Base-by-base conservation (phyloP, 2,888 invertebrate species). In the Parasteatoda lunata region DNA sequence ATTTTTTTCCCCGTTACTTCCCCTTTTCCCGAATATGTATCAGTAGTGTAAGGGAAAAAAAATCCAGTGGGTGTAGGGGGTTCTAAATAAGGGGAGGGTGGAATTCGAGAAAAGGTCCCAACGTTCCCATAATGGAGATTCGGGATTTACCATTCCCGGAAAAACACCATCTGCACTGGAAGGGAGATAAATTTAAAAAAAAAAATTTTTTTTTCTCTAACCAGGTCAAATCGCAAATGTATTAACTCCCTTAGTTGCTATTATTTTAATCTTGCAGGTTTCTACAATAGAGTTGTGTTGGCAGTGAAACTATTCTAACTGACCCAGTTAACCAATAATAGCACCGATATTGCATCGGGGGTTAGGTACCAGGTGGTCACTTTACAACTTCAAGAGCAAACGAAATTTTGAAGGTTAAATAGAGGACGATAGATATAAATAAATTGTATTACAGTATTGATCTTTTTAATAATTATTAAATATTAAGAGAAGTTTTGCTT, bases 221-320 rank as follows among this genome's bases (percentile, higher is more conserved):
- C 77, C 85, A 86, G 85, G 85, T 86, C 85, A 86, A 77, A 86
- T 86, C 80, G 71, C 79, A 68, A 84, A 75, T 64, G 80, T 71
- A 80, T 80, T 76, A 80, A 80, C 13, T 84, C 64, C 79, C 78
- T 68, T 59, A 51, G 69, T 73, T 64, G 48, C 54, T 76, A 70
- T 77, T 86, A 80, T 80, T 80, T 86, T 86, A 80, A 80, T 54
- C 65, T 54, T 77, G 68, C 77, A 76, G 80, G 76, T 77, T 71
- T 51, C 48, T 7, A 86, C 85, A 86, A 79, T 79, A 75, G 75
- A 48, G 73, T 68, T 73, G 73, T 72, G 80, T 64, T 76, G 75
- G 80, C 80, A 86, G 80, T 86, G 85, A 86, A 86, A 86, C 70
- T 86, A 76, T 80, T 81, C 80, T 75, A 48, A 65, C 52, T 86